Conservation (phyloP, 2,797 vertebrate genomes). For the Lophotriccus pileatus region DNA sequence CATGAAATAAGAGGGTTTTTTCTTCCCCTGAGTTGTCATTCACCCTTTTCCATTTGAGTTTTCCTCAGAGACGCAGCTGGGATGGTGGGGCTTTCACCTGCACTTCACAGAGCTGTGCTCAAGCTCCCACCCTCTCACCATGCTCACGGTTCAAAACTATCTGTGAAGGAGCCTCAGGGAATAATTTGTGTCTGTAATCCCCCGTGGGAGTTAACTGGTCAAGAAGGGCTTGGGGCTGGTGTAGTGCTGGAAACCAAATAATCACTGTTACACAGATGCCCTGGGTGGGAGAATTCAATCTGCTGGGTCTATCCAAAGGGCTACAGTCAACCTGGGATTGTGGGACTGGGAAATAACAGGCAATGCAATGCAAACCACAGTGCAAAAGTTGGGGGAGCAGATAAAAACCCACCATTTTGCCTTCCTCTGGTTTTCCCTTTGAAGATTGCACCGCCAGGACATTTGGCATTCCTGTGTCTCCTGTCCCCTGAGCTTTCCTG, state of each 20-base stretch:
- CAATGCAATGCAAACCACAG: not conserved
- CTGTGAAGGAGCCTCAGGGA: not conserved
- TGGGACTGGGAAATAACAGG: not conserved
- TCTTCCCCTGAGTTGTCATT: not conserved
- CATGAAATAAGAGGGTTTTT: fast-evolving
- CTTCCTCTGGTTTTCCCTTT: not conserved
- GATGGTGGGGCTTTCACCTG: not conserved
- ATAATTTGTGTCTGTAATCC: not conserved
- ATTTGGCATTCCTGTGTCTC: not conserved
- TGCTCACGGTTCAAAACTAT: not conserved
- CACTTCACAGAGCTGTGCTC: not conserved
- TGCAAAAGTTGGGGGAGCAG: not conserved
- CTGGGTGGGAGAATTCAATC: not conserved
- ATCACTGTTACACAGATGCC: not conserved
- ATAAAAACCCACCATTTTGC: not conserved
- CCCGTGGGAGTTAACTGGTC: not conserved
- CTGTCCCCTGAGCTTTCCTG: not conserved
- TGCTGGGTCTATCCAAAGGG: not conserved
- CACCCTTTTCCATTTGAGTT: not conserved
- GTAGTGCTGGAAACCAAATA: not conserved
- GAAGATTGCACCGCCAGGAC: not conserved
- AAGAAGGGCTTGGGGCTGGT: not conserved
- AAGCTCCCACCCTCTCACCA: not conserved
- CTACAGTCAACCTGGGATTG: not conserved
- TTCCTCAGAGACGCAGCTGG: not conserved